Percentiles rank a stretch among this genome's conserved stretches.
These are phyloP conservation scores for Prorops nasuta DNA, from an alignment of 1,140 invertebrate species.

Conservation along the genomic window DNA sequence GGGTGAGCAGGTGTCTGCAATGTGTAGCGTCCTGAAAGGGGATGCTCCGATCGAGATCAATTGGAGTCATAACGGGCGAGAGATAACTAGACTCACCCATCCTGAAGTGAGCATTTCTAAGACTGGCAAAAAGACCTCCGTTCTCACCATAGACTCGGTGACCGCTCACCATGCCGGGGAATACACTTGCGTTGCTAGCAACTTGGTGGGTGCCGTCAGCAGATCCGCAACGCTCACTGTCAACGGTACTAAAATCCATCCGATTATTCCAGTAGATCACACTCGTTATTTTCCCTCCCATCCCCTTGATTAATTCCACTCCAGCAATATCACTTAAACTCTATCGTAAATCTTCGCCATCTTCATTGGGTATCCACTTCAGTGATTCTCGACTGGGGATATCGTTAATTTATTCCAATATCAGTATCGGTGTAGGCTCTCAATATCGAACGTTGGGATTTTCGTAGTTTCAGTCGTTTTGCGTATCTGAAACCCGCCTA, in stretches of 20 bases:
- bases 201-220: constrained; percentile 66
- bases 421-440: too few species aligned
- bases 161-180: constrained; percentile 69
- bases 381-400: too few species aligned
- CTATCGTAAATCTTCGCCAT: too few species aligned
- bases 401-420: too few species aligned
- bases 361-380: too few species aligned
- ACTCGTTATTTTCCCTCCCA: too few species aligned
- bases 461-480: too few species aligned
- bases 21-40: constrained; percentile 70
- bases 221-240: constrained; percentile 69
- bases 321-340: too few species aligned
- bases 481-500: too few species aligned
- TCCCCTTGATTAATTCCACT: too few species aligned
- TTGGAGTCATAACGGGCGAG: constrained; percentile 71
- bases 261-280: background rate
- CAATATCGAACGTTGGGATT: too few species aligned
- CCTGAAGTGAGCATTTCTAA: constrained; percentile 69
- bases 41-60: constrained; percentile 70
- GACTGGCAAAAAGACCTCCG: constrained; percentile 69
- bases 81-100: constrained; percentile 57
- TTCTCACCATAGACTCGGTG: constrained; percentile 71
- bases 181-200: constrained; percentile 75
- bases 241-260: constrained; percentile 62
- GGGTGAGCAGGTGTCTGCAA: constrained; percentile 53